phyloP scores from a whole-genome alignment of 2,113 vertebrate genomes.

The Anguilla japonica region DNA sequence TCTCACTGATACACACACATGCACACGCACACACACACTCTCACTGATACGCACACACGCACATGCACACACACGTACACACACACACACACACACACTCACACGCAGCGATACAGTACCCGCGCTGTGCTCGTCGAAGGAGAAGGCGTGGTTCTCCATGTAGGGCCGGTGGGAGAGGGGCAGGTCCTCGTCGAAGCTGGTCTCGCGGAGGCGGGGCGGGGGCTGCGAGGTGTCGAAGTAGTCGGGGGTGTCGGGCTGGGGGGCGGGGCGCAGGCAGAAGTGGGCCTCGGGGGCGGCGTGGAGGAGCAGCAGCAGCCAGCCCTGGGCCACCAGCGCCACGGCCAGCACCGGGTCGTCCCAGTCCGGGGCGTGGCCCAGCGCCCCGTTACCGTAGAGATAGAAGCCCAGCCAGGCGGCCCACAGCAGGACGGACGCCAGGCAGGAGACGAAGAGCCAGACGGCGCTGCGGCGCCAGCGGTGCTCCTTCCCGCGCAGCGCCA shows the following conservation, averaged over 20 bases:
- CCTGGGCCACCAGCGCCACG: slow-evolving; percentile 86
- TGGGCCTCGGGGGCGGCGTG: slow-evolving; percentile 91
- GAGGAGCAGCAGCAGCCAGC: slow-evolving; percentile 92
- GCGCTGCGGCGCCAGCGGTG: slow-evolving; percentile 88
- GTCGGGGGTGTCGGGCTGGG: slow-evolving; percentile 79
- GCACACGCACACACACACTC: slow-evolving; percentile 18
- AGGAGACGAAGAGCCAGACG: slow-evolving; percentile 84
- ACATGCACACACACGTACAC: not conserved
- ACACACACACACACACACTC: slow-evolving; percentile 15
- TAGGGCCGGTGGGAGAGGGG: slow-evolving; percentile 81
- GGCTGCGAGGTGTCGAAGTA: slow-evolving; percentile 89
- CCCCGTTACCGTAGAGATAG: slow-evolving; percentile 86
- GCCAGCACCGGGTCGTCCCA: slow-evolving; percentile 91
- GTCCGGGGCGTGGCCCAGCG: slow-evolving; percentile 63
- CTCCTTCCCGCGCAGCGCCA: slow-evolving; percentile 83
- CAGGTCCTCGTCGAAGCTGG: slow-evolving; percentile 83
- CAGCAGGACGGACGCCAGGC: slow-evolving; percentile 81
- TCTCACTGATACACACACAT: slow-evolving; percentile 2
- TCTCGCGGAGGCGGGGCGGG: slow-evolving; percentile 77
- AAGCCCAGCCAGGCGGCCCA: slow-evolving; percentile 95
- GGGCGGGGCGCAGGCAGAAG: slow-evolving; percentile 78
- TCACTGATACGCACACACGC: slow-evolving; percentile 8
- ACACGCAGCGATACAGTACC: slow-evolving; percentile 61
- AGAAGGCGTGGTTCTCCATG: slow-evolving; percentile 91
- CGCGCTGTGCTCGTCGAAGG: slow-evolving; percentile 90